These are phyloP conservation scores for Gadopsis marmoratus DNA, from an alignment of 2,797 vertebrate genomes.

Conservation along the genomic window DNA sequence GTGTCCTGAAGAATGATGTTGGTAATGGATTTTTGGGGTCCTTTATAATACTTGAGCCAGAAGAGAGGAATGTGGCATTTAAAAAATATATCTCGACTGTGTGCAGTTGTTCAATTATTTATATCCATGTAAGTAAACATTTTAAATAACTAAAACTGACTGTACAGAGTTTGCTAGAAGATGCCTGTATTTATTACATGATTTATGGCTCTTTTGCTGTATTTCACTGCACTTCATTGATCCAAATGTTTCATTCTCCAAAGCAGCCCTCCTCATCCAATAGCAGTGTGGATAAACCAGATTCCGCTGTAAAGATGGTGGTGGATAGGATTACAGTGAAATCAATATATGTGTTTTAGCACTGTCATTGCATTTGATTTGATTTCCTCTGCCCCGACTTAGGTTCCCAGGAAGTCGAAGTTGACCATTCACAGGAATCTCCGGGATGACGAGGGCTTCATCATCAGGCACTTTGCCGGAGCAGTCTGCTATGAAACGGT, in stretches of 20 bases:
- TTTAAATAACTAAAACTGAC: constrained; percentile 7
- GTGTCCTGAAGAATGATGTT: constrained; percentile 12
- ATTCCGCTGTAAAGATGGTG: constrained; percentile 10
- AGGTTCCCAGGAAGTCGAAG: constrained; percentile 99
- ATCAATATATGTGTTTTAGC: constrained; percentile 35
- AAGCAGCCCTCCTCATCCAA: constrained; percentile 4
- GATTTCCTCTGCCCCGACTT: constrained; percentile 36
- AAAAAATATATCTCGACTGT: neutral
- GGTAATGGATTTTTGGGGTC: neutral
- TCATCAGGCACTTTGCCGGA: constrained; percentile 97
- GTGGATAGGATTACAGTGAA: constrained; percentile 23
- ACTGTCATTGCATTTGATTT: constrained; percentile 16
- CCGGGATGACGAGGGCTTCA: constrained; percentile 97
- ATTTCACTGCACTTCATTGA: constrained; percentile 5
- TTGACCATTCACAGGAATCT: constrained; percentile 94
- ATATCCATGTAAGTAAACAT: neutral
- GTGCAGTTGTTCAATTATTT: neutral
- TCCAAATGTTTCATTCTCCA: constrained; percentile 6
- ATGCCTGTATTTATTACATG: neutral
- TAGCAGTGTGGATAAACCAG: constrained; percentile 16
- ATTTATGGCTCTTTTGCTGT: neutral
- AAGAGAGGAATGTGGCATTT: constrained; percentile 23
- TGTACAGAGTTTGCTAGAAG: neutral
- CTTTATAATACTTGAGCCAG: neutral
- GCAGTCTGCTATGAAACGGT: constrained; percentile 99